Evolutionary conservation across 35 echinoderm and acorn worm genomes (phyloP).

Genomic region (Apostichopus japonicus): DNA sequence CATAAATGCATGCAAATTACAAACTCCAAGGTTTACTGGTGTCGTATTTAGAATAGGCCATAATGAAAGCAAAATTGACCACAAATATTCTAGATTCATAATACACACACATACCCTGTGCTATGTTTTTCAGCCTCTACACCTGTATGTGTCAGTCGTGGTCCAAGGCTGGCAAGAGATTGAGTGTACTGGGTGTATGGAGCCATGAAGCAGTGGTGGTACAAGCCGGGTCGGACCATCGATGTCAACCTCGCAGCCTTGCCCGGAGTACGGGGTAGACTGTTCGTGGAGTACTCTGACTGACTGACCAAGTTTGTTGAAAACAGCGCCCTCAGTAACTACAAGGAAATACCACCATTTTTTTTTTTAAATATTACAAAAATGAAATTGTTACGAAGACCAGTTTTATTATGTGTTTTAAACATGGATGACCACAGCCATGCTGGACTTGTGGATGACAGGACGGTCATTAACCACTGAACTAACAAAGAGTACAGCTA

Average conservation of each 20-base stretch:
- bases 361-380: too few relatives aligned
- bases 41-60: too few relatives aligned
- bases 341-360: not conserved
- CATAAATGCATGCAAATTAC: too few relatives aligned
- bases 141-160: constrained; percentile 64
- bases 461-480: too few relatives aligned
- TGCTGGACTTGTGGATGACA: too few relatives aligned
- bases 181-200: constrained; percentile 98
- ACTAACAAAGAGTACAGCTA: too few relatives aligned
- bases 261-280: constrained; percentile 71
- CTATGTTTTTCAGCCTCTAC: constrained; percentile 77
- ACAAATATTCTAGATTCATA: too few relatives aligned
- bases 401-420: too few relatives aligned
- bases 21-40: too few relatives aligned
- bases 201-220: constrained; percentile 92
- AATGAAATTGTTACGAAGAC: too few relatives aligned
- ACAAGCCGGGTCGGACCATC: constrained; percentile 89
- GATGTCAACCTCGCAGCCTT: constrained; percentile 91
- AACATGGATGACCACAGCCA: too few relatives aligned
- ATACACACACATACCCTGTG: constrained; percentile 61
- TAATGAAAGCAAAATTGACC: too few relatives aligned
- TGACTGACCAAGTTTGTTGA: constrained; percentile 92
- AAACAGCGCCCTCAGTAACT: constrained; percentile 94
- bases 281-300: constrained; percentile 70
- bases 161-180: constrained; percentile 76